Percentiles rank a stretch among this genome's conserved stretches.
Conservation (phyloP, 2,888 invertebrate species). For the Biston stratarius region DNA sequence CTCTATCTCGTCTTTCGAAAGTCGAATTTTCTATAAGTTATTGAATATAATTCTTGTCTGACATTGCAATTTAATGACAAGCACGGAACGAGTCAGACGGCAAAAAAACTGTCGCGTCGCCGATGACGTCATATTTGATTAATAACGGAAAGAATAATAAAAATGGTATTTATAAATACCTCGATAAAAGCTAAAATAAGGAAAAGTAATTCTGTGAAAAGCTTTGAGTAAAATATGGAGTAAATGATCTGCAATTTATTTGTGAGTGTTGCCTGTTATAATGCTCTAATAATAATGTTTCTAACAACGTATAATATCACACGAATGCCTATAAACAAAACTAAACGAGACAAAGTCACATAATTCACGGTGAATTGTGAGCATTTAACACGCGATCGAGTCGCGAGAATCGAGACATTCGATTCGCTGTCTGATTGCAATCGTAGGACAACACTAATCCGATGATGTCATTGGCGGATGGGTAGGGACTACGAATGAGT, state of each 20-base stretch:
- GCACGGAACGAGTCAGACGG: slow-evolving; percentile 52
- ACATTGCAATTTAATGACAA: slow-evolving; percentile 64
- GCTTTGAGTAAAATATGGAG: slow-evolving; percentile 13
- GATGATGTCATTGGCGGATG: slow-evolving; percentile 64
- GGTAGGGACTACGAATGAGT: slow-evolving; percentile 51
- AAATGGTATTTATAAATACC: slow-evolving; percentile 28
- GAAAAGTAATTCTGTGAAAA: slow-evolving; percentile 12
- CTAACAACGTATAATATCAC: slow-evolving; percentile 61
- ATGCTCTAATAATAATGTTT: slow-evolving; percentile 51
- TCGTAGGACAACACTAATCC: slow-evolving; percentile 62
- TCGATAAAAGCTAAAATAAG: slow-evolving; percentile 13
- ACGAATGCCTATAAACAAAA: slow-evolving; percentile 77
- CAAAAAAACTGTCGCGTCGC: slow-evolving; percentile 68
- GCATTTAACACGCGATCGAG: slow-evolving; percentile 75
- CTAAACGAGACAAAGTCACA: slow-evolving; percentile 76
- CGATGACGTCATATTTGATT: slow-evolving; percentile 65
- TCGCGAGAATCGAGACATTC: slow-evolving; percentile 63
- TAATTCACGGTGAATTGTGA: slow-evolving; percentile 78
- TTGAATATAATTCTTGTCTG: slow-evolving; percentile 42
- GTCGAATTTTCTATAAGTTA: slow-evolving; percentile 45
- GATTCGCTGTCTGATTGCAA: slow-evolving; percentile 57
- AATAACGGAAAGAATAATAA: slow-evolving; percentile 46
- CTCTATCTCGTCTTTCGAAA: slow-evolving; percentile 39
- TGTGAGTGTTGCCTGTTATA: slow-evolving; percentile 36
- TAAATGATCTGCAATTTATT: slow-evolving; percentile 28